Evolutionary conservation across 2,888 invertebrate genomes (phyloP).

Genomic region (Timema cristinae): DNA sequence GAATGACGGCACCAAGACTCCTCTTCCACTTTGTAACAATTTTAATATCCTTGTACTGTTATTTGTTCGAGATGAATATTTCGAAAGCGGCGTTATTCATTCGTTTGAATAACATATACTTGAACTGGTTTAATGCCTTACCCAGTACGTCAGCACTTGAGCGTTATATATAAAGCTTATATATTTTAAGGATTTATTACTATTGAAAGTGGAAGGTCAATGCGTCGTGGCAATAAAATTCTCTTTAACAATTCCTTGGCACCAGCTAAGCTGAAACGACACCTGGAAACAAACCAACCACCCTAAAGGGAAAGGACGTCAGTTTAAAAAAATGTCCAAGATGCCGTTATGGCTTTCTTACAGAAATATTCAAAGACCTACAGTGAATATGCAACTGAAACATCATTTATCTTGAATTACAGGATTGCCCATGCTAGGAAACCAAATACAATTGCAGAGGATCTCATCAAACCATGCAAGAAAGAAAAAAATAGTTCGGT

Average conservation of each 20-base stretch:
- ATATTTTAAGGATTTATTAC: not conserved
- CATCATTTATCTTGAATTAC: slow-evolving; percentile 19
- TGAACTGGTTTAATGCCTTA: no score
- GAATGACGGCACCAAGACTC: no score
- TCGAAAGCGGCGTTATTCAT: no score
- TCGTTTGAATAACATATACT: no score
- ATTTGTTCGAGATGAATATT: no score
- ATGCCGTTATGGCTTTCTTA: not conserved
- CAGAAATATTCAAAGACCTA: slow-evolving; percentile 1
- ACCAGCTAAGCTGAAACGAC: not conserved
- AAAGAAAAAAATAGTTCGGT: not conserved
- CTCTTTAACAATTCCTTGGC: not conserved
- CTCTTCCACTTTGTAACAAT: no score
- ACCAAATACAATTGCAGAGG: not conserved
- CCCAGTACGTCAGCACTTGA: no score
- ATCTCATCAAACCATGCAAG: not conserved
- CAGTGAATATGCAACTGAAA: slow-evolving; percentile 25
- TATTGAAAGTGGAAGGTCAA: not conserved
- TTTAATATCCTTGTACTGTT: no score
- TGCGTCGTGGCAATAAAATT: not conserved
- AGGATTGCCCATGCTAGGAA: slow-evolving; percentile 1
- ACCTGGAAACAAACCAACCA: not conserved
- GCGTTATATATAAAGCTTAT: not conserved
- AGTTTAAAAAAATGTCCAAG: not conserved
- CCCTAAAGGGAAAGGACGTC: not conserved